These are phyloP conservation scores for Cylindroiulus punctatus DNA, from an alignment of 2,888 invertebrate species.

Conservation along the genomic window DNA sequence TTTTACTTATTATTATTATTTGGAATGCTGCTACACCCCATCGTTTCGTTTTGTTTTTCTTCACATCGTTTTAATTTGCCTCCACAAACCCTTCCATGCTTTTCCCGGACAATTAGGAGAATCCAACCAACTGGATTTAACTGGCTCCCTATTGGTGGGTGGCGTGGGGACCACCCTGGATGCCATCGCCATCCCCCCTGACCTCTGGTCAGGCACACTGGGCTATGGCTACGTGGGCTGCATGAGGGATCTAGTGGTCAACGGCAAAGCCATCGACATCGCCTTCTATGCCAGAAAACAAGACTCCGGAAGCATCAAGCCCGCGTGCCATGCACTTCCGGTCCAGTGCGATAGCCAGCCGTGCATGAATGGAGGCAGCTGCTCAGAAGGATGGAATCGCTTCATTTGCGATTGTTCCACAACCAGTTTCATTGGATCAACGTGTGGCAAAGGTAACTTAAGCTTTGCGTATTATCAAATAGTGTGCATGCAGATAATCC, in stretches of 20 bases:
- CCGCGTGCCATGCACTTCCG: slow-evolving; percentile 81
- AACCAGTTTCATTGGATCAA: slow-evolving; percentile 88
- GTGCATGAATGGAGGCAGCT: slow-evolving; percentile 88
- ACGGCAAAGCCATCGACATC: slow-evolving; percentile 87
- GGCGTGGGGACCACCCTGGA: slow-evolving; percentile 78
- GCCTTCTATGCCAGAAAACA: slow-evolving; percentile 89
- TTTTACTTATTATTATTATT: neutral
- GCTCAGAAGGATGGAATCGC: slow-evolving; percentile 95
- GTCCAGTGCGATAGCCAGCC: slow-evolving; percentile 74
- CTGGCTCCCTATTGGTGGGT: slow-evolving; percentile 88
- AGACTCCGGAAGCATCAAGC: slow-evolving; percentile 88
- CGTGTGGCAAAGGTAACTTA: slow-evolving; percentile 82
- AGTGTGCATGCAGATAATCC: neutral
- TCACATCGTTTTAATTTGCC: neutral
- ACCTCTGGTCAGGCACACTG: slow-evolving; percentile 89
- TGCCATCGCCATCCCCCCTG: slow-evolving; percentile 81
- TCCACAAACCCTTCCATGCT: neutral
- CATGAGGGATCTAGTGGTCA: slow-evolving; percentile 86
- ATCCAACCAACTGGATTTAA: slow-evolving; percentile 86
- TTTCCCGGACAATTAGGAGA: slow-evolving; percentile 71
- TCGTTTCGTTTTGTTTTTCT: slow-evolving; percentile 3
- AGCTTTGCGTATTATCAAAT: neutral
- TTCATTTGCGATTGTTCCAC: slow-evolving; percentile 92
- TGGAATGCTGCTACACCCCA: neutral
- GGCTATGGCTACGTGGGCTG: slow-evolving; percentile 94